These are phyloP conservation scores for Rhagium mordax DNA, from an alignment of 2,888 invertebrate species.

Conservation along the genomic window DNA sequence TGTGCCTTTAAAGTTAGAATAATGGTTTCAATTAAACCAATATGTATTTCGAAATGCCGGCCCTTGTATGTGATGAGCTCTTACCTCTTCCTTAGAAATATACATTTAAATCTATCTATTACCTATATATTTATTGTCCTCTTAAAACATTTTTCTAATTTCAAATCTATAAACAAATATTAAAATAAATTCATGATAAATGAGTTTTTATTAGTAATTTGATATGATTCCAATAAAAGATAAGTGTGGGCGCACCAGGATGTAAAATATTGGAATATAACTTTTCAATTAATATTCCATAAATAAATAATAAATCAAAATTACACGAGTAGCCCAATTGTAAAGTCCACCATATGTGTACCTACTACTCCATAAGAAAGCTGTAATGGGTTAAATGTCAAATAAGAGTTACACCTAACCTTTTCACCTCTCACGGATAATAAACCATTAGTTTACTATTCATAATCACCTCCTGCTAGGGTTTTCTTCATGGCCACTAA, in stretches of 20 bases:
- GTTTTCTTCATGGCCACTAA: slow-evolving; percentile 8
- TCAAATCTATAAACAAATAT: too few relatives aligned
- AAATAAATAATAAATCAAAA: not conserved
- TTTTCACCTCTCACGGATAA: slow-evolving; percentile 18
- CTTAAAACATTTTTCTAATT: too few relatives aligned
- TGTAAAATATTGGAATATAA: not conserved
- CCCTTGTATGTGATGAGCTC: too few relatives aligned
- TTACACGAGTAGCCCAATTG: not conserved
- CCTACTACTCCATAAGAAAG: not conserved
- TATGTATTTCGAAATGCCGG: too few relatives aligned
- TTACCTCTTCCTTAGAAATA: too few relatives aligned
- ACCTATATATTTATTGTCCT: too few relatives aligned
- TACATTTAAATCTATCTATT: too few relatives aligned
- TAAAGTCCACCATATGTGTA: not conserved
- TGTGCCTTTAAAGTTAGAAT: too few relatives aligned
- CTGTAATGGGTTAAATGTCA: slow-evolving; percentile 6
- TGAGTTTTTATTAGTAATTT: too few relatives aligned
- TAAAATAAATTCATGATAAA: too few relatives aligned
- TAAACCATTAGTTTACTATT: slow-evolving; percentile 13
- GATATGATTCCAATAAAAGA: too few relatives aligned
- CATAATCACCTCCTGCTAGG: slow-evolving; percentile 10
- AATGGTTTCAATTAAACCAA: too few relatives aligned
- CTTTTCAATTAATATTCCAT: not conserved
- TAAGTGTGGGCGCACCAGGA: not conserved
- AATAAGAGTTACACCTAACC: slow-evolving; percentile 13